Percentiles rank a stretch among this genome's conserved stretches.
Evolutionary conservation across 2,113 vertebrate species (phyloP).

Genomic region (Ceyx melanurus): DNA sequence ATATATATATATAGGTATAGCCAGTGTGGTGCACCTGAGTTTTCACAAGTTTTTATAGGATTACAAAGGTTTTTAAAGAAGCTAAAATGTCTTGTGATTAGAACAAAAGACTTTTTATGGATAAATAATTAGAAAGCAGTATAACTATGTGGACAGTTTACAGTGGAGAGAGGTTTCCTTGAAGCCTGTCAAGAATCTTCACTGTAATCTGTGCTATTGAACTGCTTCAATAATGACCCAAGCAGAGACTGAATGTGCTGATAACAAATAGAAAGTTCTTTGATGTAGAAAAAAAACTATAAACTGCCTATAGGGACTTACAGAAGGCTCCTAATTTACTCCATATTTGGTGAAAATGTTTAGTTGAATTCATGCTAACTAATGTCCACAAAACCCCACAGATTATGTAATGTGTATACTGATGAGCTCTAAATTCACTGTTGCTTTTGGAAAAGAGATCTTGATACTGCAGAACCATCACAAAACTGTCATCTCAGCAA

Average conservation of each 20-base stretch:
- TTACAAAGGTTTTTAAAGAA: neutral
- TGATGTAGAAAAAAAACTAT: neutral
- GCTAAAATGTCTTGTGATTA: neutral
- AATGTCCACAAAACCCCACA: neutral
- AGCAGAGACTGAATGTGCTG: neutral
- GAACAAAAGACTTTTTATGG: neutral
- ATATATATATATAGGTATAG: neutral
- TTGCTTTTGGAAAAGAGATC: neutral
- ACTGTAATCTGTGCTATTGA: neutral
- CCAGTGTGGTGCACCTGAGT: neutral
- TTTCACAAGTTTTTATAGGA: neutral
- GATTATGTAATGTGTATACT: neutral
- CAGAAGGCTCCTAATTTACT: neutral
- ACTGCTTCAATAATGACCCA: neutral
- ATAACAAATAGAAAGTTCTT: neutral
- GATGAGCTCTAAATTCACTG: neutral
- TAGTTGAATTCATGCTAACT: neutral
- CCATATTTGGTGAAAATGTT: neutral
- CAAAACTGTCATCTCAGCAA: neutral
- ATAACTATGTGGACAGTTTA: neutral
- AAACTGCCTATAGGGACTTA: neutral
- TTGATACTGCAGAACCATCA: neutral
- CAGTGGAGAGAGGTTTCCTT: neutral
- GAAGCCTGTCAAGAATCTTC: neutral
- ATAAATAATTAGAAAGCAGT: slow-evolving; percentile 1